A percentile compares a stretch with the other conserved stretches of the same genome.
Conservation (phyloP, 2,113 vertebrate genomes). For the Cygnus atratus region DNA sequence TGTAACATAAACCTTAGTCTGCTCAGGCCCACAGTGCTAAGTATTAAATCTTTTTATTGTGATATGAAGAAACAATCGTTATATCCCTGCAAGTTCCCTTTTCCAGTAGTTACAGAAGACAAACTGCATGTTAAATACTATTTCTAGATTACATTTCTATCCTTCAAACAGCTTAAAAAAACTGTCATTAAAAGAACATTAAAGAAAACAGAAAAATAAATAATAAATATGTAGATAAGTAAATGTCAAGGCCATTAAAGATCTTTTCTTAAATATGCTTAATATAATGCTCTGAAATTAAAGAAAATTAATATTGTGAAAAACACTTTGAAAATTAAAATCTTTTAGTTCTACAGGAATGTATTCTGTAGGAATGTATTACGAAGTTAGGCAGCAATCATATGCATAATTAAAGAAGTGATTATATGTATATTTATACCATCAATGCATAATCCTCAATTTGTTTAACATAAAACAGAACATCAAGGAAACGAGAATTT, state of each 20-base stretch:
- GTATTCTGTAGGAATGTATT: slow-evolving; percentile 43
- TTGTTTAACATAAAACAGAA: slow-evolving; percentile 76
- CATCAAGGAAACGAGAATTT: slow-evolving; percentile 67
- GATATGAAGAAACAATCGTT: neutral
- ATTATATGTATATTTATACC: slow-evolving; percentile 76
- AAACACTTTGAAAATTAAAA: slow-evolving; percentile 67
- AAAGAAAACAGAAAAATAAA: slow-evolving; percentile 12
- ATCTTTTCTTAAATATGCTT: neutral
- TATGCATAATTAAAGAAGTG: slow-evolving; percentile 74
- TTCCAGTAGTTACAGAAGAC: slow-evolving; percentile 14
- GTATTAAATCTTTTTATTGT: neutral
- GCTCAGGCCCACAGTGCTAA: neutral
- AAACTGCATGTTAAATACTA: neutral
- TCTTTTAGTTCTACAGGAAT: slow-evolving; percentile 59
- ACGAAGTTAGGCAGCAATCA: slow-evolving; percentile 70
- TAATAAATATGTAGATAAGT: slow-evolving; percentile 22
- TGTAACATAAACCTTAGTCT: neutral
- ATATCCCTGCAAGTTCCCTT: neutral
- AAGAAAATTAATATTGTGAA: slow-evolving; percentile 51
- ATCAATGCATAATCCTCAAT: slow-evolving; percentile 68
- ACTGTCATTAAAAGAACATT: slow-evolving; percentile 2
- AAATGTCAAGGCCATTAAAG: neutral
- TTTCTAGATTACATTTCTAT: slow-evolving; percentile 15
- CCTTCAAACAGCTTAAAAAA: slow-evolving; percentile 35
- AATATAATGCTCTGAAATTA: slow-evolving; percentile 15